Conservation (phyloP, 35 echinoderm and acorn worm genomes). For the Nesometra sesokonis region DNA sequence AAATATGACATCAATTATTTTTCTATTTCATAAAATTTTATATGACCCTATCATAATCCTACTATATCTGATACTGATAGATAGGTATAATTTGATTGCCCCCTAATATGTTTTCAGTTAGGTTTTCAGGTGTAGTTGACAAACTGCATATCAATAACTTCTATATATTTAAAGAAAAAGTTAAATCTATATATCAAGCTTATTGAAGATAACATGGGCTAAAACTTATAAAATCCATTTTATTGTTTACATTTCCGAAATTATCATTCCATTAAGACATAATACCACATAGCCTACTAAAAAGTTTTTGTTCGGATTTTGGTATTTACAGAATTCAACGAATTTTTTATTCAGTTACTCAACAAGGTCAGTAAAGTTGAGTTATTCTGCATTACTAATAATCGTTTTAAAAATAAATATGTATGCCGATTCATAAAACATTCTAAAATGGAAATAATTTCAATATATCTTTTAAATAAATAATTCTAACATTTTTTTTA, state of each 20-base stretch:
- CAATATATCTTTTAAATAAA: too few species aligned
- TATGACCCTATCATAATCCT: neutral
- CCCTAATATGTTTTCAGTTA: neutral
- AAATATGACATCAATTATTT: neutral
- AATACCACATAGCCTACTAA: neutral
- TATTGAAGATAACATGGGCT: neutral
- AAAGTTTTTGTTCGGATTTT: too few species aligned
- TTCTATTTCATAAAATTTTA: neutral
- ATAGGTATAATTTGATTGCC: neutral
- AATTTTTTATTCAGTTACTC: too few species aligned
- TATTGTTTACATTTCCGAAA: neutral
- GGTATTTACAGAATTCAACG: too few species aligned
- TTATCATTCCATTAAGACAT: neutral
- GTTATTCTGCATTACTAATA: too few species aligned
- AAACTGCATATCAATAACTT: neutral
- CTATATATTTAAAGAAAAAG: neutral
- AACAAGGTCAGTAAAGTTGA: too few species aligned
- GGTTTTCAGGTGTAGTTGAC: neutral
- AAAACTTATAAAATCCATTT: neutral
- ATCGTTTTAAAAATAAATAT: too few species aligned
- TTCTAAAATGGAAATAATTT: too few species aligned
- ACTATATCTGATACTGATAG: neutral
- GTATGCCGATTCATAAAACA: too few species aligned
- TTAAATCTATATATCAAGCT: neutral
- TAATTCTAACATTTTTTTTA: too few species aligned